These are phyloP conservation scores for Jordanella pulchra DNA, from an alignment of 2,797 vertebrate genomes.

Conservation along the genomic window DNA sequence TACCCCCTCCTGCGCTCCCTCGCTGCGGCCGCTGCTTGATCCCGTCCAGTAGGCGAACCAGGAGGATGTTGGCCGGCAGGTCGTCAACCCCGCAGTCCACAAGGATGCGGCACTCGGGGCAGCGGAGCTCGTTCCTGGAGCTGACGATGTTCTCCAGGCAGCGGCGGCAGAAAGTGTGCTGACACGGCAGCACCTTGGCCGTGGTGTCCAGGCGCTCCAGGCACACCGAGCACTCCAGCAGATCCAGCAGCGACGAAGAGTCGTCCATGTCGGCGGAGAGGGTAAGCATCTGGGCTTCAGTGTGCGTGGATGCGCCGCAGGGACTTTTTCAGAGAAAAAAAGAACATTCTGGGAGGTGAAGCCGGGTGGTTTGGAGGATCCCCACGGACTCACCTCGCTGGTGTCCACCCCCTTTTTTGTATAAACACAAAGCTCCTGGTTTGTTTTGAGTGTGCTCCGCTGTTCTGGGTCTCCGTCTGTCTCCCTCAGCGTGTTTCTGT, in stretches of 20 bases:
- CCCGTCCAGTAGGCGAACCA: constrained; percentile 94
- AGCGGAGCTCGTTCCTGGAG: constrained; percentile 94
- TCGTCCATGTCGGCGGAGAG: constrained; percentile 90
- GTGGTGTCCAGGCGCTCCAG: constrained; percentile 96
- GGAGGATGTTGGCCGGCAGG: constrained; percentile 92
- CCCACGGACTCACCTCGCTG: constrained; percentile 42
- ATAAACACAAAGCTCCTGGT: constrained; percentile 13
- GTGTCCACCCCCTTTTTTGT: constrained; percentile 38
- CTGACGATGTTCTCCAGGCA: constrained; percentile 96
- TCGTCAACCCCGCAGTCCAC: constrained; percentile 97
- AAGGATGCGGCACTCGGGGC: constrained; percentile 95
- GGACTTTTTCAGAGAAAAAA: constrained; percentile 51
- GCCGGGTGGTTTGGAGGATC: constrained; percentile 30
- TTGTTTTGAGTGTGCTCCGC: constrained; percentile 45
- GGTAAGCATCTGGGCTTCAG: constrained; percentile 75
- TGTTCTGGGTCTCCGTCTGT: constrained; percentile 20
- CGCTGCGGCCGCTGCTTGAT: constrained; percentile 91
- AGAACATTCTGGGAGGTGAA: constrained; percentile 72
- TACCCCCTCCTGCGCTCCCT: constrained; percentile 69
- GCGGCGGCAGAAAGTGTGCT: constrained; percentile 98
- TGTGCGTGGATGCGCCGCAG: constrained; percentile 60
- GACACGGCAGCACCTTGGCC: constrained; percentile 94
- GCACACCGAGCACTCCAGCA: constrained; percentile 96
- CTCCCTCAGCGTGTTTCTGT: constrained; percentile 36
- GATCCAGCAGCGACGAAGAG: constrained; percentile 93